Percentiles rank a stretch among this genome's conserved stretches.
These are phyloP conservation scores for Habropoda laboriosa DNA, from an alignment of 1,140 invertebrate genomes.

Conservation along the genomic window DNA sequence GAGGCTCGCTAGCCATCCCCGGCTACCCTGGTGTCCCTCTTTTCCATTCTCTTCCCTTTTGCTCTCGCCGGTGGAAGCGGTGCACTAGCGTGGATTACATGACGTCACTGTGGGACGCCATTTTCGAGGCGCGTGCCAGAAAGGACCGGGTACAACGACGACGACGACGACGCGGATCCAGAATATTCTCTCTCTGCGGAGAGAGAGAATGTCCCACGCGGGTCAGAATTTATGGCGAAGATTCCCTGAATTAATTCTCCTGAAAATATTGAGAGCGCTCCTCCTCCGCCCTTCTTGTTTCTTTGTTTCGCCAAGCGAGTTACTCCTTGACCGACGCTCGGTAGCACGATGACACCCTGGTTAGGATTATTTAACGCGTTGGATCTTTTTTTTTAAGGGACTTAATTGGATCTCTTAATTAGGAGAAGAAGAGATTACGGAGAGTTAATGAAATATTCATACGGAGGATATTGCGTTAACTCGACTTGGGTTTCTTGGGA, in stretches of 20 bases:
- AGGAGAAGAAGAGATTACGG: no score
- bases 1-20: constrained; percentile 76
- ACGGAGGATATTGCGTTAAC: no score
- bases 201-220: constrained; percentile 55
- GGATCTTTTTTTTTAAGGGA: no score
- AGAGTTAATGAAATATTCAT: no score
- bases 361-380: background rate
- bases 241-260: constrained; percentile 49
- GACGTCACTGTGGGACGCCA: constrained; percentile 79
- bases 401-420: no score
- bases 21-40: constrained; percentile 69
- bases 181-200: constrained; percentile 49
- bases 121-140: constrained; percentile 79
- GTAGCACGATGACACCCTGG: background rate
- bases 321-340: constrained; percentile 19
- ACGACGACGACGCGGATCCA: constrained; percentile 27
- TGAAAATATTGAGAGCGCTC: constrained; percentile 44
- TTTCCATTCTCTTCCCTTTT: constrained; percentile 69
- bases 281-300: background rate
- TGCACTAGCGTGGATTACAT: constrained; percentile 68
- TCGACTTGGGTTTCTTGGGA: no score
- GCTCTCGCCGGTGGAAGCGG: constrained; percentile 47
- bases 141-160: constrained; percentile 56
- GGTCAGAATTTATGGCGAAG: constrained; percentile 51
- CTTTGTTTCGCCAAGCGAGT: constrained; percentile 36